These are phyloP conservation scores for Tetramorium parvispinum DNA, from an alignment of 1,140 invertebrate genomes.

Conservation along the genomic window DNA sequence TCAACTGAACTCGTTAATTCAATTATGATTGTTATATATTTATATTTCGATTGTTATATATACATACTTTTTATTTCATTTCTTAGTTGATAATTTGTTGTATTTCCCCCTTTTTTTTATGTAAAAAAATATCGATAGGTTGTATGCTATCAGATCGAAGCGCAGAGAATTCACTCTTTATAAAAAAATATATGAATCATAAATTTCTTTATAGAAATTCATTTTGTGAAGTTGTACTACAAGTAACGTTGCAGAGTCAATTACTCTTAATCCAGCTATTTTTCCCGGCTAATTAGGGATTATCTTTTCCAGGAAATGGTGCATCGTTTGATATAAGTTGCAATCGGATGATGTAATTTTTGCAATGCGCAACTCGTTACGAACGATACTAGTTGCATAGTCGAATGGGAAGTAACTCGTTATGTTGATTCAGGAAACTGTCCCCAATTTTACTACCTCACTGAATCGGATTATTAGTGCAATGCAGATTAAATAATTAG, in stretches of 20 bases:
- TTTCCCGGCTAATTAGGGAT: constrained; percentile 19
- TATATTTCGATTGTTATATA: too few relatives aligned
- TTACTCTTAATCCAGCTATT: constrained; percentile 9
- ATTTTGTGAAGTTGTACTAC: neutral
- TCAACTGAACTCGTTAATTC: neutral
- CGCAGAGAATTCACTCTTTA: neutral
- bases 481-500: constrained; percentile 57
- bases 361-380: constrained; percentile 44
- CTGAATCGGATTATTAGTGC: constrained; percentile 61
- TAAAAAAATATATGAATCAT: neutral
- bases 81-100: neutral
- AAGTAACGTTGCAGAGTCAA: neutral
- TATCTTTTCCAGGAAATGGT: constrained; percentile 24
- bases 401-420: constrained; percentile 72
- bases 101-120: neutral
- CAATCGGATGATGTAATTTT: constrained; percentile 55
- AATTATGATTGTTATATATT: neutral
- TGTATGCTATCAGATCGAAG: neutral
- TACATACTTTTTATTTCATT: neutral
- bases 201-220: neutral
- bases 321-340: constrained; percentile 20
- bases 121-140: neutral
- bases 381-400: constrained; percentile 53
- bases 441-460: constrained; percentile 66
- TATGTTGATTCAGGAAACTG: constrained; percentile 73